Conservation (phyloP, 2,113 vertebrate genomes). For the Nothoprocta perdicaria region DNA sequence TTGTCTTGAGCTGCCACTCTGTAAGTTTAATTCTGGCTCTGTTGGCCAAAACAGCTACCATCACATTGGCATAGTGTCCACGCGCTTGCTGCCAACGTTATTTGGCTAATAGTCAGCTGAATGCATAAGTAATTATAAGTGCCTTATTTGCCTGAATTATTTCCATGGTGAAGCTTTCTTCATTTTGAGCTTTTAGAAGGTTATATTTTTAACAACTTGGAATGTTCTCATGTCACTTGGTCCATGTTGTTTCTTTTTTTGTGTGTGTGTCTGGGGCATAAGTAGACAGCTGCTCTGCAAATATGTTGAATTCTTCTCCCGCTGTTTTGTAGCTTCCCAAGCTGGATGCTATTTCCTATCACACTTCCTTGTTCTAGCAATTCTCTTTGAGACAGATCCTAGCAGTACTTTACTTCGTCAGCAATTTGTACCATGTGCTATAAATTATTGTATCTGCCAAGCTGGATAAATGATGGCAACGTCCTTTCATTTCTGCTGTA, state of each 20-base stretch:
- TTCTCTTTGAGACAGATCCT: not conserved
- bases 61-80: not conserved
- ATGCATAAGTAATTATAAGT: not conserved
- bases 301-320: not conserved
- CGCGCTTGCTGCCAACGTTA: not conserved
- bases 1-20: not conserved
- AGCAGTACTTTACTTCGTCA: not conserved
- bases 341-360: not conserved
- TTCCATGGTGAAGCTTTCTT: not conserved
- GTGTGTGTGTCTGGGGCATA: not conserved
- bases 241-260: not conserved
- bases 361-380: not conserved
- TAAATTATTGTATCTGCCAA: conserved; percentile 6
- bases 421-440: not conserved
- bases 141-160: not conserved
- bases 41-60: not conserved
- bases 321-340: not conserved
- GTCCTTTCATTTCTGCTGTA: not conserved
- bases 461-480: not conserved
- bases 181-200: not conserved
- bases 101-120: not conserved
- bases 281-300: not conserved
- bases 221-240: not conserved
- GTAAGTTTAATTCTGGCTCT: not conserved
- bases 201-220: not conserved